phyloP scores from a whole-genome alignment of 2,797 vertebrate genomes.

The Corythornis leucogaster region DNA sequence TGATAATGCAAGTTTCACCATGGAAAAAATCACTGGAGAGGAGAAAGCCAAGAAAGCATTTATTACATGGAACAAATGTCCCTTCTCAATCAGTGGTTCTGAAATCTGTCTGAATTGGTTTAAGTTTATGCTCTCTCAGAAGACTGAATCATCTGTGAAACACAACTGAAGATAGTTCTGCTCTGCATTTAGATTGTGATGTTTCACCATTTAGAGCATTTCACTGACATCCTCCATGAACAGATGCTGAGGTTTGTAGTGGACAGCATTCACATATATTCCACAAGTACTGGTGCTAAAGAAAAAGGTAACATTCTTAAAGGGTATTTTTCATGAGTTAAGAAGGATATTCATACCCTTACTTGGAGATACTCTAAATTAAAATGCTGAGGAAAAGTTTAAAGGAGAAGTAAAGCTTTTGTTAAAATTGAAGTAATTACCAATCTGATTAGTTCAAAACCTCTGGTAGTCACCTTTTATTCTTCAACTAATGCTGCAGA shows the following conservation, averaged over 20 bases:
- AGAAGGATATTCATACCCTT: neutral
- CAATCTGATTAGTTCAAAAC: neutral
- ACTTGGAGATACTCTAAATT: neutral
- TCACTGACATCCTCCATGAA: neutral
- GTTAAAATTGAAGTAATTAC: neutral
- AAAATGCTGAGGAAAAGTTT: neutral
- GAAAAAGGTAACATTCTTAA: neutral
- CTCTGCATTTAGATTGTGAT: neutral
- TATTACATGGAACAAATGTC: neutral
- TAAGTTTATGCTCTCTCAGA: neutral
- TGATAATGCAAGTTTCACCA: neutral
- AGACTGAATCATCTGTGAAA: neutral
- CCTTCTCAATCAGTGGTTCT: neutral
- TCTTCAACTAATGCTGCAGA: neutral
- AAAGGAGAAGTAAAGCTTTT: neutral
- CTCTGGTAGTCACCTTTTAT: neutral
- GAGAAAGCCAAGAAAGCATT: neutral
- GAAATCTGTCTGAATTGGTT: neutral
- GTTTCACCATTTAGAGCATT: neutral
- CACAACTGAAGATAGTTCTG: neutral
- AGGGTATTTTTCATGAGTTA: neutral
- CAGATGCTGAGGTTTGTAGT: neutral
- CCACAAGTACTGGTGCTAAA: neutral
- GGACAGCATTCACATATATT: neutral
- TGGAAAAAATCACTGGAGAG: neutral